Base-by-base conservation (phyloP, 2,797 vertebrate genomes). In the Sparidentex hasta region DNA sequence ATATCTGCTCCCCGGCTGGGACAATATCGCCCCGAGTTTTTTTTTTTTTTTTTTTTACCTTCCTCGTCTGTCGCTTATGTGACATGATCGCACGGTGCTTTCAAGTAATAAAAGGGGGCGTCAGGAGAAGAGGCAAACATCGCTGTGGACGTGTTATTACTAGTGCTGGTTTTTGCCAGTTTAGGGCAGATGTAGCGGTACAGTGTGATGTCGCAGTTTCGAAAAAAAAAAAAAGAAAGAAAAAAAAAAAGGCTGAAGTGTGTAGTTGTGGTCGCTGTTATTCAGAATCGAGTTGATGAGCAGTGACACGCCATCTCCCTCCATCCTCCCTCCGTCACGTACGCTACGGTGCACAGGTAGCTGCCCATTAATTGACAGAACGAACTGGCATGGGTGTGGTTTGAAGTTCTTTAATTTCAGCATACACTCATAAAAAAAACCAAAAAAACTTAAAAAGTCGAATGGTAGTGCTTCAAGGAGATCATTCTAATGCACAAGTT, bases 121-220 rank as follows among this genome's bases (percentile, higher is more conserved):
- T 23, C 11, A 0, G 18, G 54, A 33, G 11, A 20, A n/a, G 20
- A 6, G 58, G 1, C 8, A 38, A 38, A 38, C 38, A 38, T 1
- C 38, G 38, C 8, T 38, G 38, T 38, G 38, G 0, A 8, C 1
- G 27, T n/a, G 56, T 41, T 54, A 3, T 52, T 52, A 64, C 17
- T 0, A 13, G 13, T 12, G 69, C n/a, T 44, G 38, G 11, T 33
- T 33, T 55, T 16, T 6, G 0, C 0, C 43, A 16, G 47, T 80
- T 77, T 58, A 29, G 46, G 46, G 38, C 9, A 38, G 38, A n/a
- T 29, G 76, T 20, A 8, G 17, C 47, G 1, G 6, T 33, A 11
- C 51, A 25, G 2, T 29, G 85, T 83, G 80, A 90, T 94, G 92
- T 92, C 91, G 93, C 91, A 92, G 90, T 90, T 91, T 87, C 11